A percentile compares a stretch with the other conserved stretches of the same genome.
These are phyloP conservation scores for Corythoichthys intestinalis DNA, from an alignment of 2,113 vertebrate species.

Conservation along the genomic window DNA sequence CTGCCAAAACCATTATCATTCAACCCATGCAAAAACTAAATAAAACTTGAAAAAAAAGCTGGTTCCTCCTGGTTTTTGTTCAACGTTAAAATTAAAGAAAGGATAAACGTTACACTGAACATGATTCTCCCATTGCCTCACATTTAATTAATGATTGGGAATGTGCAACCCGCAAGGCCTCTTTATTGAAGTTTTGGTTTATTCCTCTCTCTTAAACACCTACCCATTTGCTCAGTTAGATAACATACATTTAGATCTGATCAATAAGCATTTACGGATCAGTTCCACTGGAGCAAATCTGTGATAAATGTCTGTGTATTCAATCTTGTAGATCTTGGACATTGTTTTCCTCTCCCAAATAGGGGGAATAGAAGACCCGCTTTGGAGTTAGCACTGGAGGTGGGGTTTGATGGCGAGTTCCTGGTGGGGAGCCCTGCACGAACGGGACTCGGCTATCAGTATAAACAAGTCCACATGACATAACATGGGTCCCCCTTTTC, in stretches of 20 bases:
- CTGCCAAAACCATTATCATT: no score
- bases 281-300: conserved; percentile 7
- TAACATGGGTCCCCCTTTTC: no score
- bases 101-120: neutral
- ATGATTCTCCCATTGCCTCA: neutral
- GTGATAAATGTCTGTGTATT: neutral
- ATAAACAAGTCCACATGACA: neutral
- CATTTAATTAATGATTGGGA: conserved; percentile 11
- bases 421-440: no score
- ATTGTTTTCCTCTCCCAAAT: no score
- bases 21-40: neutral
- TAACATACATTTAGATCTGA: conserved; percentile 23
- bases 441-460: no score
- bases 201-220: conserved; percentile 18
- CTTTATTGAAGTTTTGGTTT: conserved; percentile 19
- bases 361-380: no score
- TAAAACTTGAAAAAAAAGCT: neutral
- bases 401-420: no score
- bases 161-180: conserved; percentile 8
- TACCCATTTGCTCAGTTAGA: conserved; percentile 16
- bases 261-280: conserved; percentile 19
- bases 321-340: neutral
- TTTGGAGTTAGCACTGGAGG: no score
- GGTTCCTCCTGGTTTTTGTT: neutral
- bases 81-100: neutral